A percentile compares a stretch with the other conserved stretches of the same genome.
These are phyloP conservation scores for Trachymyrmex cornetzi DNA, from an alignment of 1,140 invertebrate genomes.

Conservation along the genomic window DNA sequence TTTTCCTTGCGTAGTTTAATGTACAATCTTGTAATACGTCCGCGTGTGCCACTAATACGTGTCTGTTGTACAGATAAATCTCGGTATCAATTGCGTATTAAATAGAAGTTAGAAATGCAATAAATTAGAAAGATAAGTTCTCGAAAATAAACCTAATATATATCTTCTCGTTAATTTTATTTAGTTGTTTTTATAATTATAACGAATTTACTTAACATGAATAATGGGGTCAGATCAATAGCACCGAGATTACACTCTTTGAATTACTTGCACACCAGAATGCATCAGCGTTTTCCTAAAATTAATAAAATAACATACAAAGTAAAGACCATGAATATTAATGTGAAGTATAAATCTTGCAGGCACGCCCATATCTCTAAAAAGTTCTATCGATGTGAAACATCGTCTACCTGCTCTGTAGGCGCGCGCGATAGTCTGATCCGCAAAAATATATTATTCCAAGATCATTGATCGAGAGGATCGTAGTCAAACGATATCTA, in stretches of 20 bases:
- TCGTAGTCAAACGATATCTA: slow-evolving; percentile 61
- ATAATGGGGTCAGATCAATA: background rate
- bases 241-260: no score
- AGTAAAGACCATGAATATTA: slow-evolving; percentile 49
- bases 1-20: slow-evolving; percentile 23
- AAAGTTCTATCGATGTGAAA: slow-evolving; percentile 36
- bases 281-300: slow-evolving; percentile 37
- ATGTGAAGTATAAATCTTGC: slow-evolving; percentile 41
- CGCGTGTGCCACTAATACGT: background rate
- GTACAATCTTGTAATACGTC: slow-evolving; percentile 19
- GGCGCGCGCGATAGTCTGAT: slow-evolving; percentile 23
- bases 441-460: slow-evolving; percentile 41
- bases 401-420: slow-evolving; percentile 32
- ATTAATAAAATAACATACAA: slow-evolving; percentile 20
- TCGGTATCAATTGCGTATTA: background rate
- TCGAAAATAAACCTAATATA: background rate
- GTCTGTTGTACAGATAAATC: background rate
- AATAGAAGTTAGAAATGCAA: slow-evolving; percentile 6
- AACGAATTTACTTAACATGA: background rate
- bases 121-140: slow-evolving; percentile 13
- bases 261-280: background rate
- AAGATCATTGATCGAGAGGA: slow-evolving; percentile 60
- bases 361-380: slow-evolving; percentile 27
- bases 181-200: background rate
- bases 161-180: slow-evolving; percentile 2